Percentiles rank a stretch among this genome's conserved stretches.
Conservation (phyloP, 1,140 invertebrate species). For the Octopus sinensis region DNA sequence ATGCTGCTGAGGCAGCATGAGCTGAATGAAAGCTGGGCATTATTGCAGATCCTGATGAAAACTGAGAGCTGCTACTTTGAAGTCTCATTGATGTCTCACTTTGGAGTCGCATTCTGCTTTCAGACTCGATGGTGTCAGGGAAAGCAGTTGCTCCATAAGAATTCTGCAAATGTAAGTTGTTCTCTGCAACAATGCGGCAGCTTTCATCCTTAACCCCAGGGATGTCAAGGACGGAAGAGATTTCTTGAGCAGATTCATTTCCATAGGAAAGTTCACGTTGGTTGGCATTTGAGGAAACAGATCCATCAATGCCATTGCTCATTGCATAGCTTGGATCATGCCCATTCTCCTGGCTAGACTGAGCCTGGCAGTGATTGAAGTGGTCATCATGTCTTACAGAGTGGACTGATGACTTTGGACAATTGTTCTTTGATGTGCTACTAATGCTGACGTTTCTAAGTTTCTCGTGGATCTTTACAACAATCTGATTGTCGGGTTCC, state of each 20-base stretch:
- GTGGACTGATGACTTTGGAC: not conserved
- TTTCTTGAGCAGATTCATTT: slow-evolving; percentile 6
- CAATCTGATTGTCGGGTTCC: slow-evolving; percentile 10
- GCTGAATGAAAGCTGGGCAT: slow-evolving; percentile 2
- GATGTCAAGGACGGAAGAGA: not conserved
- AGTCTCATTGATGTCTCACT: slow-evolving; percentile 6
- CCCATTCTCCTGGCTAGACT: slow-evolving; percentile 4
- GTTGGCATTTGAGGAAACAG: slow-evolving; percentile 3
- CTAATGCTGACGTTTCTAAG: not conserved
- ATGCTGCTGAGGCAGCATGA: not conserved
- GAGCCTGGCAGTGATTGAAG: not conserved
- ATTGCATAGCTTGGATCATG: not conserved
- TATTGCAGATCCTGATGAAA: not conserved
- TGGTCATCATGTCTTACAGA: not conserved
- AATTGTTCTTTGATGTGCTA: slow-evolving; percentile 1
- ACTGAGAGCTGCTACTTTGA: not conserved
- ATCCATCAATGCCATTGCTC: not conserved
- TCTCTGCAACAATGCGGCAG: slow-evolving; percentile 1
- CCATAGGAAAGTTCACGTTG: slow-evolving; percentile 11
- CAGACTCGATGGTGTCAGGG: not conserved
- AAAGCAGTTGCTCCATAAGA: slow-evolving; percentile 8
- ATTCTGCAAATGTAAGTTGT: slow-evolving; percentile 1
- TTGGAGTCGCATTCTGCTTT: not conserved
- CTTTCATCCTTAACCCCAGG: slow-evolving; percentile 9
- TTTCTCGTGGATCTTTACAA: slow-evolving; percentile 13